These are phyloP conservation scores for Hystrix brachyura DNA, from an alignment of 2,113 vertebrate genomes.

Conservation along the genomic window DNA sequence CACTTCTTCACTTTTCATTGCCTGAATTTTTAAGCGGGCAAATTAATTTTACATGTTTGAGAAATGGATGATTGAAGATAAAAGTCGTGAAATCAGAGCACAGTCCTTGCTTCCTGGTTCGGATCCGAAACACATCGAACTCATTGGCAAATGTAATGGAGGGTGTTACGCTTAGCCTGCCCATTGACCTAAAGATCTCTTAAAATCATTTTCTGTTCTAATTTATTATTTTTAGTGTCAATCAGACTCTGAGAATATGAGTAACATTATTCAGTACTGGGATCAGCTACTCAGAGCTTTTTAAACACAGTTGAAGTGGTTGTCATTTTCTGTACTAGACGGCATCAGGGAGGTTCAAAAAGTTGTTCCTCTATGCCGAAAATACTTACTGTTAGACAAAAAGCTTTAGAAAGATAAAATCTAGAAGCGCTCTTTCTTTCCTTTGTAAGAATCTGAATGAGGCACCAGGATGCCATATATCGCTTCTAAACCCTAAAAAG, in stretches of 20 bases:
- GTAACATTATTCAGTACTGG: conserved; percentile 89
- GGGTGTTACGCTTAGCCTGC: conserved; percentile 90
- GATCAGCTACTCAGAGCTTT: conserved; percentile 93
- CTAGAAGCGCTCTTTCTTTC: not conserved
- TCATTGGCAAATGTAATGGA: conserved; percentile 88
- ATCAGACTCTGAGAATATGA: conserved; percentile 88
- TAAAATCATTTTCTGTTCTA: conserved; percentile 92
- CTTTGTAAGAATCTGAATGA: not conserved
- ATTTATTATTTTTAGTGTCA: conserved; percentile 94
- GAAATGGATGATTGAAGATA: conserved; percentile 74
- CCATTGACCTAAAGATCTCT: conserved; percentile 88
- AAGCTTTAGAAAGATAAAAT: conserved; percentile 72
- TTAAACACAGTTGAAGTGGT: conserved; percentile 90
- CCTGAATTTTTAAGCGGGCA: conserved; percentile 78
- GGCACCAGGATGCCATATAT: not conserved
- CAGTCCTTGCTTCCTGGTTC: conserved; percentile 83
- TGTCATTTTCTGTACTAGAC: conserved; percentile 92
- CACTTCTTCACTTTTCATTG: conserved; percentile 67
- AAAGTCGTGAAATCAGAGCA: conserved; percentile 81
- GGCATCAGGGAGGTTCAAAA: conserved; percentile 89
- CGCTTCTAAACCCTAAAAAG: not conserved
- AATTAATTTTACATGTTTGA: conserved; percentile 83
- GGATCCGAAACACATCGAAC: conserved; percentile 87
- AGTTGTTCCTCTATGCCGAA: conserved; percentile 83
- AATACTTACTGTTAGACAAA: conserved; percentile 73